phyloP scores from a whole-genome alignment of 2,113 vertebrate genomes.

The Pluvianellus socialis region DNA sequence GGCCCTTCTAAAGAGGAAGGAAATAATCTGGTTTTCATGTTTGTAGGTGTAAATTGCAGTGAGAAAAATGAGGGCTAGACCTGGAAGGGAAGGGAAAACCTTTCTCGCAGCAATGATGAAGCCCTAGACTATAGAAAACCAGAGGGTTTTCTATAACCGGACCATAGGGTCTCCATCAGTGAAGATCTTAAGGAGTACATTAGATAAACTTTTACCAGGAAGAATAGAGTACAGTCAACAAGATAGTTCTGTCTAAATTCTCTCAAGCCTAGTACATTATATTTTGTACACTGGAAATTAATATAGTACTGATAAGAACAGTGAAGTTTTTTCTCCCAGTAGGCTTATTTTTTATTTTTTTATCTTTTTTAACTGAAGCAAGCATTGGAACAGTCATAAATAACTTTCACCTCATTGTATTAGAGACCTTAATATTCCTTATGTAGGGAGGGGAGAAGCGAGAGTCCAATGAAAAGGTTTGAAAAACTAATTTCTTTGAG shows the following conservation, averaged over 20 bases:
- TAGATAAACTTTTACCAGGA: neutral
- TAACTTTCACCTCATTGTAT: neutral
- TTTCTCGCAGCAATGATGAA: neutral
- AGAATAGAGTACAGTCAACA: neutral
- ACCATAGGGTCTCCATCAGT: neutral
- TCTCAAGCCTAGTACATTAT: neutral
- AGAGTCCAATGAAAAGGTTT: neutral
- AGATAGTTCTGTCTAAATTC: neutral
- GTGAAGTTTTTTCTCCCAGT: neutral
- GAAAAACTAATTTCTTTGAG: neutral
- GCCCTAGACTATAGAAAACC: neutral
- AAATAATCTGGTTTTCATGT: neutral
- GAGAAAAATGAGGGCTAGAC: neutral
- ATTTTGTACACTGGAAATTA: neutral
- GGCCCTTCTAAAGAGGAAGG: neutral
- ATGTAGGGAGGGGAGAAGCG: neutral
- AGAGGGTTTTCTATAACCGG: neutral
- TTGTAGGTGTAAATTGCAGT: neutral
- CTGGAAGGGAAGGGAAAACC: neutral
- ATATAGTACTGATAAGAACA: neutral
- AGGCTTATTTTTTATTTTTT: neutral
- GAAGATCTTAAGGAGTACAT: neutral
- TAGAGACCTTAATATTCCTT: neutral
- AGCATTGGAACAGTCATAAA: neutral
- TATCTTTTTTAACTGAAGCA: neutral